Conservation (phyloP, 2,797 vertebrate species). For the Diceros bicornis region DNA sequence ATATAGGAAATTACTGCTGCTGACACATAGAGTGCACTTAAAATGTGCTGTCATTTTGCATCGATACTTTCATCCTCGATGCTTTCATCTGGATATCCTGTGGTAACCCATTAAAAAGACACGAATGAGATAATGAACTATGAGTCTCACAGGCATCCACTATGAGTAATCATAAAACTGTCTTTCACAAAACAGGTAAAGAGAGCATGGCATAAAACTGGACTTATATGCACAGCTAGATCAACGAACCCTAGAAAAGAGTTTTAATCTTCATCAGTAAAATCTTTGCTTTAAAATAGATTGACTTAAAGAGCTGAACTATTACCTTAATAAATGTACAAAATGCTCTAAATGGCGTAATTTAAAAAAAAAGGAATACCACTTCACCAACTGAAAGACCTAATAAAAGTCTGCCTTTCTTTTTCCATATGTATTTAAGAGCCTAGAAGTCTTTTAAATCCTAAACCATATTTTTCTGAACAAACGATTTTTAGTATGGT, state of each 20-base stretch:
- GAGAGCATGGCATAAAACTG: neutral
- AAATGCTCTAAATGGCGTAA: neutral
- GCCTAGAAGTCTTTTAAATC: neutral
- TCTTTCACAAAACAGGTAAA: neutral
- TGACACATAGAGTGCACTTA: neutral
- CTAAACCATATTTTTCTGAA: slow-evolving; percentile 12
- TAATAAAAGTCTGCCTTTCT: neutral
- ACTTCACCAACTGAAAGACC: neutral
- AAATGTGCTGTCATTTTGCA: too few species aligned
- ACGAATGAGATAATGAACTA: neutral
- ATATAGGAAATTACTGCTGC: neutral
- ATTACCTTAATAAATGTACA: neutral
- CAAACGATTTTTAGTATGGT: slow-evolving; percentile 12
- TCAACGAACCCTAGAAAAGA: neutral
- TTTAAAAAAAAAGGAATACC: neutral
- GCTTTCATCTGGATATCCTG: neutral
- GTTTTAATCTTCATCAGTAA: neutral
- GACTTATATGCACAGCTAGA: neutral
- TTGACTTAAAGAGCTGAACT: slow-evolving; percentile 1
- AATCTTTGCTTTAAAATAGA: neutral
- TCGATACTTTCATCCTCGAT: neutral
- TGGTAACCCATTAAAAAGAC: neutral
- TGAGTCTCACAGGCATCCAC: neutral
- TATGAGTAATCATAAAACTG: neutral
- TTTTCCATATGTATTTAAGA: neutral